Evolutionary conservation across 2,888 invertebrate genomes (phyloP).

Genomic region (Pherbina coryleti): DNA sequence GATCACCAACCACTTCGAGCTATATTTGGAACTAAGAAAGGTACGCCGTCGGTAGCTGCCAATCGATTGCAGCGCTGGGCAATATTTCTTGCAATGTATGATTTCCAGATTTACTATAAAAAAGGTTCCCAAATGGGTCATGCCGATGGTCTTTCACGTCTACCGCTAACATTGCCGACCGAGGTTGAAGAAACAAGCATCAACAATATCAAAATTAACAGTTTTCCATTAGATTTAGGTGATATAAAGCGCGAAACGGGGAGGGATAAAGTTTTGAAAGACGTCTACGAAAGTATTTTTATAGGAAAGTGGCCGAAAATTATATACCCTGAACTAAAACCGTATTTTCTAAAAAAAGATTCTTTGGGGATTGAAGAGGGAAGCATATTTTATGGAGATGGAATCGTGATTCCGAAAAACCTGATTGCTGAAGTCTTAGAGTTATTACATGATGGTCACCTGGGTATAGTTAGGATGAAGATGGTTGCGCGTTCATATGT

Average conservation of each 20-base stretch:
- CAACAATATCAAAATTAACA: neutral
- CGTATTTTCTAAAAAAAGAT: neutral
- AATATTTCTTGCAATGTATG: neutral
- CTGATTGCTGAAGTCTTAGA: neutral
- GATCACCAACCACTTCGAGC: slow-evolving; percentile 34
- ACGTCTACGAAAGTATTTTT: neutral
- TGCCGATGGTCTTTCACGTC: neutral
- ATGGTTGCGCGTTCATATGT: neutral
- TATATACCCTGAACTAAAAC: too few species aligned
- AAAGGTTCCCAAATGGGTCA: neutral
- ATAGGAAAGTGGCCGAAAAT: too few species aligned
- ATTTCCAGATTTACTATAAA: neutral
- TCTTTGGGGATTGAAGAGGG: neutral
- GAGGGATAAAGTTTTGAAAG: neutral
- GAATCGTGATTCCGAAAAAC: neutral
- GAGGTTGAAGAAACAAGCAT: neutral
- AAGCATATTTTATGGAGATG: neutral
- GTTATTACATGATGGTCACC: neutral
- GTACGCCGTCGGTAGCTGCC: neutral
- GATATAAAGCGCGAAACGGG: neutral
- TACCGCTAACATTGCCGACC: neutral
- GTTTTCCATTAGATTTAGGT: neutral
- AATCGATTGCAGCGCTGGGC: neutral
- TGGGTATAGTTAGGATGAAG: neutral
- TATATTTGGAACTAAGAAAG: slow-evolving; percentile 33